Conservation (phyloP, 2,888 invertebrate species). For the Laothoe populi region DNA sequence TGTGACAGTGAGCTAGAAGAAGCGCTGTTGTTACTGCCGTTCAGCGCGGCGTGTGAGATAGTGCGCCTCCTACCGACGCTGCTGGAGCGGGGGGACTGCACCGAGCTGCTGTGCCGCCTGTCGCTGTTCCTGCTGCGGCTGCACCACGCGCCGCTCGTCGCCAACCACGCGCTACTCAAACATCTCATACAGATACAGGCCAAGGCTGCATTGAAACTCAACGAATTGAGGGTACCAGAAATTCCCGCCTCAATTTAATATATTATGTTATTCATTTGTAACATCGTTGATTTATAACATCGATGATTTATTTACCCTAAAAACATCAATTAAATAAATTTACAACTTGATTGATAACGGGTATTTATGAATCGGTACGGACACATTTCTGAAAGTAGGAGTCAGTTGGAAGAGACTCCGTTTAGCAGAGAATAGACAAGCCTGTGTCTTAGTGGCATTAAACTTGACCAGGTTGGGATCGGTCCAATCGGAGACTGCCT, state of each 20-base stretch:
- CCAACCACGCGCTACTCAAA: constrained; percentile 88
- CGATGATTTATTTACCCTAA: neutral
- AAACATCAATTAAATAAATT: too few relatives aligned
- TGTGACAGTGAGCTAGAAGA: constrained; percentile 97
- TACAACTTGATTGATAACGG: too few relatives aligned
- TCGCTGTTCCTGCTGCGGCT: constrained; percentile 90
- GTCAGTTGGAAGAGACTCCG: too few relatives aligned
- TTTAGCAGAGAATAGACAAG: too few relatives aligned
- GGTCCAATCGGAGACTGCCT: too few relatives aligned
- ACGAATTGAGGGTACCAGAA: constrained; percentile 79
- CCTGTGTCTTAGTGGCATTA: too few relatives aligned
- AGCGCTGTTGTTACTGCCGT: constrained; percentile 93
- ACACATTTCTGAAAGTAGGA: too few relatives aligned
- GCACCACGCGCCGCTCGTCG: constrained; percentile 91
- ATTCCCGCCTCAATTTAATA: too few relatives aligned
- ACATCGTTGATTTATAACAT: neutral
- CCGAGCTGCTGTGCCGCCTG: constrained; percentile 91
- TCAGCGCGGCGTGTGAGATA: constrained; percentile 91
- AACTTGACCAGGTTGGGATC: too few relatives aligned
- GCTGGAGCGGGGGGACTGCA: constrained; percentile 87
- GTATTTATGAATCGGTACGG: too few relatives aligned
- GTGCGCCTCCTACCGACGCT: constrained; percentile 89
- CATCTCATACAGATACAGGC: constrained; percentile 87
- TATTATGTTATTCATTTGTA: too few relatives aligned
- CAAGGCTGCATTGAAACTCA: constrained; percentile 82